phyloP scores from a whole-genome alignment of 2,797 vertebrate species.

The Forpus xanthops region DNA sequence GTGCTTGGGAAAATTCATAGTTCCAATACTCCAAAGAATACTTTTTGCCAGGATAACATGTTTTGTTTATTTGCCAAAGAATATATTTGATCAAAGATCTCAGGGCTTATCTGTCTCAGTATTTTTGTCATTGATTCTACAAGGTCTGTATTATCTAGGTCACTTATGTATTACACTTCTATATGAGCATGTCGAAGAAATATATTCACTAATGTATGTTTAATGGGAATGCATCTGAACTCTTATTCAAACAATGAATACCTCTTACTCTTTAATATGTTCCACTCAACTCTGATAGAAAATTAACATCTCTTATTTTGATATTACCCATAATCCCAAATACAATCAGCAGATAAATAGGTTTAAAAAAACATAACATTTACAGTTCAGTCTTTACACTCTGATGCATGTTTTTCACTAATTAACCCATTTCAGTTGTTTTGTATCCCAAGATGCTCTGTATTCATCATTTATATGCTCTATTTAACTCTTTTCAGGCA shows the following conservation, averaged over 20 bases:
- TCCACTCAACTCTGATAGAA: not conserved
- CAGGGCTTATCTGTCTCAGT: constrained; percentile 16
- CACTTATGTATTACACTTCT: constrained; percentile 11
- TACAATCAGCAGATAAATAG: not conserved
- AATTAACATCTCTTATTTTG: constrained; percentile 11
- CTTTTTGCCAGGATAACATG: not conserved
- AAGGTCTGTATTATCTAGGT: constrained; percentile 58
- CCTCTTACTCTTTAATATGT: not conserved
- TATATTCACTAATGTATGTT: constrained; percentile 48
- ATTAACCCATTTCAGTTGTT: constrained; percentile 80
- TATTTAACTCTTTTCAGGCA: constrained; percentile 77
- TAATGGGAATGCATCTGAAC: constrained; percentile 19
- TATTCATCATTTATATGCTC: constrained; percentile 79
- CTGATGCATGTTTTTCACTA: constrained; percentile 77
- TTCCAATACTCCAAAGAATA: not conserved
- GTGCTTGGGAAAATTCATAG: not conserved
- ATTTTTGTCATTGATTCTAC: constrained; percentile 46
- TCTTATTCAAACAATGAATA: not conserved
- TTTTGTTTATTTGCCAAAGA: not conserved
- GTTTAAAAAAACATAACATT: not conserved
- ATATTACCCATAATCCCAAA: not conserved
- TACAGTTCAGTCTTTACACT: constrained; percentile 54
- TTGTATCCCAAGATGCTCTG: constrained; percentile 68
- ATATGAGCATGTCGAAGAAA: constrained; percentile 23
- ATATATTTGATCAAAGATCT: constrained; percentile 43